Evolutionary conservation across 2,888 invertebrate species (phyloP).

Genomic region (Lacanobia oleracea): DNA sequence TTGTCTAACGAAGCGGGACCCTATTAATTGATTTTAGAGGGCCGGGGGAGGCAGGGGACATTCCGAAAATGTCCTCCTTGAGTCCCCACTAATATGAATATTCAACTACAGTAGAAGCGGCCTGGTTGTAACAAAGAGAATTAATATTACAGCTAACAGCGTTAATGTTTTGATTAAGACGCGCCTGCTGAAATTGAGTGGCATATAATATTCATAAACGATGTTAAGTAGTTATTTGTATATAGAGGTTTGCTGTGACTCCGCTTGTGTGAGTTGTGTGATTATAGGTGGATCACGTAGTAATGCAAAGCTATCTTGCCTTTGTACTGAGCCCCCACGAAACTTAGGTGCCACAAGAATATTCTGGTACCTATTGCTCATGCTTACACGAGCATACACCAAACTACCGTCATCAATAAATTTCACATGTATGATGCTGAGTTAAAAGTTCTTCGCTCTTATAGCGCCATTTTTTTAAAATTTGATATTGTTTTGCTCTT

Average conservation of each 20-base stretch:
- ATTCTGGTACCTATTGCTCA: no score
- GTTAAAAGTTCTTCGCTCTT: background rate
- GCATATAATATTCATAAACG: constrained; percentile 73
- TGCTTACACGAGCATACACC: no score
- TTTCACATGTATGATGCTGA: background rate
- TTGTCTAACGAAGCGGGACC: constrained; percentile 81
- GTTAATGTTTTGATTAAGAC: constrained; percentile 78
- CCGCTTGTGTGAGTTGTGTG: constrained; percentile 4
- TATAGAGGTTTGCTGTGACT: constrained; percentile 26
- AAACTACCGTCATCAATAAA: no score
- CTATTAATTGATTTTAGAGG: constrained; percentile 84
- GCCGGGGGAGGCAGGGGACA: constrained; percentile 67
- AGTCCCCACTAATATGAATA: constrained; percentile 76
- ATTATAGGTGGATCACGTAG: constrained; percentile 8
- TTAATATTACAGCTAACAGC: constrained; percentile 75
- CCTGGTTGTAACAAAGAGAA: constrained; percentile 74
- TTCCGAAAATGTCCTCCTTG: constrained; percentile 66
- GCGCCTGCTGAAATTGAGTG: constrained; percentile 78
- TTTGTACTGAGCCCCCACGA: background rate
- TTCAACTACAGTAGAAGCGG: constrained; percentile 76
- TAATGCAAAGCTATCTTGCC: background rate
- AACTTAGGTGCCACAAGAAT: background rate
- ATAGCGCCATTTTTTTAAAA: no score
- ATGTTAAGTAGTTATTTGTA: constrained; percentile 63
- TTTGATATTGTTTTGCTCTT: no score